Evolutionary conservation across 35 echinoderm and acorn worm species (phyloP).

Genomic region (Strongylocentrotus purpuratus): DNA sequence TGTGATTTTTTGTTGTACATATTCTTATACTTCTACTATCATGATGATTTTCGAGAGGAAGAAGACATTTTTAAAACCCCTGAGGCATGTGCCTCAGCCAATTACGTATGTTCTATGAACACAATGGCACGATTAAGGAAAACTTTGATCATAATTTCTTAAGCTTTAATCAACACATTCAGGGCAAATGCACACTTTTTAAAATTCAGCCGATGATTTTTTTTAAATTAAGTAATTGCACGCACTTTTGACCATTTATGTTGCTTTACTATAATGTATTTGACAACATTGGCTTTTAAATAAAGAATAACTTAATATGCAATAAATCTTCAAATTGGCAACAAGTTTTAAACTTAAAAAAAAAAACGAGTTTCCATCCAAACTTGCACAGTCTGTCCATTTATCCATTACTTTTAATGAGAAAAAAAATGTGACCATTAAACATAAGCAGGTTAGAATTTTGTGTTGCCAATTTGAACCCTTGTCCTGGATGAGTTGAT

Average conservation of each 20-base stretch:
- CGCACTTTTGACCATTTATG: too few species aligned
- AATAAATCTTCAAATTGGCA: background rate
- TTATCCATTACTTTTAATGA: too few species aligned
- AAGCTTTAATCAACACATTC: background rate
- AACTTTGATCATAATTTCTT: background rate
- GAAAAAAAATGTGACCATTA: too few species aligned
- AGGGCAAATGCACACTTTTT: background rate
- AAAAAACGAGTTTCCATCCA: background rate
- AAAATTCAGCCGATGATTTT: too few species aligned
- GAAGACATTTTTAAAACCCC: background rate
- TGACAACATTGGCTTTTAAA: too few species aligned
- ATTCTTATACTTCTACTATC: constrained; percentile 22
- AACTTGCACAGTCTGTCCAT: background rate
- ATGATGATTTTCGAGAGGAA: constrained; percentile 20
- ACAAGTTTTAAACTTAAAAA: background rate
- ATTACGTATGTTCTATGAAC: constrained; percentile 45
- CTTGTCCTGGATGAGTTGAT: background rate
- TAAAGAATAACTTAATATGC: background rate
- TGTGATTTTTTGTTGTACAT: constrained; percentile 25
- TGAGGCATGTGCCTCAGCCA: constrained; percentile 44
- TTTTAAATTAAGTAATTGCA: too few species aligned
- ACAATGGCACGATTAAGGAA: background rate
- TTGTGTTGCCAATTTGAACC: background rate
- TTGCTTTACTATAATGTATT: too few species aligned
- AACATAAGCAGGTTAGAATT: background rate